These are phyloP conservation scores for Lytechinus pictus DNA, from an alignment of 35 echinoderm and acorn worm species.

Conservation along the genomic window DNA sequence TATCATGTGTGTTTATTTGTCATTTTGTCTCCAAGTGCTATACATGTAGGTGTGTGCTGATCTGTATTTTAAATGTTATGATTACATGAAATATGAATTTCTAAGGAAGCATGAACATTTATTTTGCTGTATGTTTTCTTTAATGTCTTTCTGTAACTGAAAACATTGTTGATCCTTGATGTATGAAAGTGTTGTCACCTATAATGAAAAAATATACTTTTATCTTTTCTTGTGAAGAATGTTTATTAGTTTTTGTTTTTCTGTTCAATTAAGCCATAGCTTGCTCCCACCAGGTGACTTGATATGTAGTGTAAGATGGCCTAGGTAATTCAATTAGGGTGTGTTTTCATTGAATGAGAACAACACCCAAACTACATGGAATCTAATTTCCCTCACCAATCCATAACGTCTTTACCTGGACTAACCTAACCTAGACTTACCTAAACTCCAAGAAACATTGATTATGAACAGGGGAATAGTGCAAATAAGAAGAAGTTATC, in stretches of 20 bases:
- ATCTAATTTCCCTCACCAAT: conserved; percentile 27
- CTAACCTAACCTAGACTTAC: neutral
- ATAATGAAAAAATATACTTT: neutral
- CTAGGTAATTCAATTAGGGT: conserved; percentile 34
- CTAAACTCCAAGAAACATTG: neutral
- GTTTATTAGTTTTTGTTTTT: neutral
- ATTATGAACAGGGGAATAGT: neutral
- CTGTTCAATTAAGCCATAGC: neutral
- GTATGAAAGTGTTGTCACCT: too few relatives aligned
- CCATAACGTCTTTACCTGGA: neutral
- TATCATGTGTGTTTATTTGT: too few relatives aligned
- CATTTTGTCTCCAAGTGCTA: too few relatives aligned
- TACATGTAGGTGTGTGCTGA: too few relatives aligned
- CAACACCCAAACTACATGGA: conserved; percentile 24
- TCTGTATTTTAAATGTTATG: too few relatives aligned
- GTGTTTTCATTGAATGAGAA: conserved; percentile 32
- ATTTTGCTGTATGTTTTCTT: too few relatives aligned
- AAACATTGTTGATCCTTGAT: too few relatives aligned
- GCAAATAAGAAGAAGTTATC: neutral
- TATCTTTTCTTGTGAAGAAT: neutral
- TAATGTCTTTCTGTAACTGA: too few relatives aligned
- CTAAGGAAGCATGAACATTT: too few relatives aligned
- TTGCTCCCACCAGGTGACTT: neutral
- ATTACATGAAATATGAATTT: too few relatives aligned
- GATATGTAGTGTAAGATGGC: neutral